A percentile compares a stretch with the other conserved stretches of the same genome.
Conservation (phyloP, 2,113 vertebrate genomes). For the Lethenteron camtschaticum region DNA sequence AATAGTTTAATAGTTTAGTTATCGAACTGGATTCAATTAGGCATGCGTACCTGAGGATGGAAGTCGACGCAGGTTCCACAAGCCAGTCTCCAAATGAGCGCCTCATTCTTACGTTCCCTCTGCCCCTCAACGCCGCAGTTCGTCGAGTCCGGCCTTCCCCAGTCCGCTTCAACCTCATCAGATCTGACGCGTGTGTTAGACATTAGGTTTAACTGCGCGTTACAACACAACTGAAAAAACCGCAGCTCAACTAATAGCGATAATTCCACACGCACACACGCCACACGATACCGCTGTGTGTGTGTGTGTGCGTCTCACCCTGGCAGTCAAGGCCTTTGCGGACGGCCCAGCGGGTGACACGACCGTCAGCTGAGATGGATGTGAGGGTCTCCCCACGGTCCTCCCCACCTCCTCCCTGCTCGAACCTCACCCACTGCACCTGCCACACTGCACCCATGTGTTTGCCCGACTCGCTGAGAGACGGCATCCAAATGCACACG, state of each 20-base stretch:
- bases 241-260: neutral
- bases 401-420: constrained; percentile 20
- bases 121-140: constrained; percentile 12
- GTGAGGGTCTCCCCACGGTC: constrained; percentile 37
- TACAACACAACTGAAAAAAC: neutral
- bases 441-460: constrained; percentile 52
- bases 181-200: constrained; percentile 20
- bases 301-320: constrained; percentile 22
- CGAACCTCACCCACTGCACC: constrained; percentile 44
- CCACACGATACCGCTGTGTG: neutral
- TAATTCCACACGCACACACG: neutral
- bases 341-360: constrained; percentile 43
- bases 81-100: constrained; percentile 24
- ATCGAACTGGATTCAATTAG: neutral
- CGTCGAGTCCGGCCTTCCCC: constrained; percentile 10
- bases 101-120: constrained; percentile 23
- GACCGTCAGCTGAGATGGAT: constrained; percentile 48
- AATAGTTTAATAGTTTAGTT: constrained; percentile 1
- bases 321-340: constrained; percentile 37
- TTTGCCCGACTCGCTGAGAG: constrained; percentile 13
- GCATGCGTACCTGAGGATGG: constrained; percentile 34
- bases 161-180: constrained; percentile 40
- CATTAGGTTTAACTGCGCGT: neutral
- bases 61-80: constrained; percentile 64
- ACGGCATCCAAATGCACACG: no score